These are phyloP conservation scores for Enteromius unitaeniatus DNA, from an alignment of 2,797 vertebrate species.

Conservation along the genomic window DNA sequence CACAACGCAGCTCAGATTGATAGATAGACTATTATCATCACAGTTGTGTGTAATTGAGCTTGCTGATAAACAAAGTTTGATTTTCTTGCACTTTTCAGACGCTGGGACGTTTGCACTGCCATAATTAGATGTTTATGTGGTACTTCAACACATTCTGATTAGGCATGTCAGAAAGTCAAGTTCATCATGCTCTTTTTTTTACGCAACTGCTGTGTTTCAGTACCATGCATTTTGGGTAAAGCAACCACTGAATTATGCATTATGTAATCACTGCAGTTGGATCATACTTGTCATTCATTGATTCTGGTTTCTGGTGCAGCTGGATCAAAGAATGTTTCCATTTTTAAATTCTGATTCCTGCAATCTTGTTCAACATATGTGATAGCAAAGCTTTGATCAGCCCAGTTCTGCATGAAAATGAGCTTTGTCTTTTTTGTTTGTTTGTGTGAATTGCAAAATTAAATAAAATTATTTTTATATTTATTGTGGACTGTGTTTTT, in stretches of 20 bases:
- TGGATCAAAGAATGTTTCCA: constrained; percentile 38
- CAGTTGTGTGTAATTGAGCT: constrained; percentile 28
- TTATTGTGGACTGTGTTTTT: constrained; percentile 46
- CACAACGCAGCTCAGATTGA: background rate
- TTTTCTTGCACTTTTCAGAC: constrained; percentile 18
- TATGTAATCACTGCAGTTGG: background rate
- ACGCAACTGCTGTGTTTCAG: background rate
- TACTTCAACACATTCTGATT: constrained; percentile 41
- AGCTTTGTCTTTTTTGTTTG: constrained; percentile 15
- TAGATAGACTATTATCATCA: constrained; percentile 13
- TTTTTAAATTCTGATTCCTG: constrained; percentile 18
- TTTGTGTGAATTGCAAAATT: constrained; percentile 49
- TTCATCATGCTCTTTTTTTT: background rate
- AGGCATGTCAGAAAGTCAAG: constrained; percentile 26
- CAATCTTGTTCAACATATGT: constrained; percentile 32
- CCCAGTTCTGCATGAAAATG: constrained; percentile 63
- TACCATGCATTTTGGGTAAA: constrained; percentile 2
- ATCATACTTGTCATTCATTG: constrained; percentile 59
- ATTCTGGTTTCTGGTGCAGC: constrained; percentile 54
- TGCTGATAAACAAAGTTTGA: constrained; percentile 45
- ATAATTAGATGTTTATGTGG: constrained; percentile 36
- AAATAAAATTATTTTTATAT: constrained; percentile 65
- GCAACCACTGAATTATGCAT: constrained; percentile 22
- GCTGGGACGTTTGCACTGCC: background rate
- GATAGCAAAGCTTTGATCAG: constrained; percentile 32